Conservation (phyloP, 2,113 vertebrate genomes). For the Oncorhynchus clarkii region DNA sequence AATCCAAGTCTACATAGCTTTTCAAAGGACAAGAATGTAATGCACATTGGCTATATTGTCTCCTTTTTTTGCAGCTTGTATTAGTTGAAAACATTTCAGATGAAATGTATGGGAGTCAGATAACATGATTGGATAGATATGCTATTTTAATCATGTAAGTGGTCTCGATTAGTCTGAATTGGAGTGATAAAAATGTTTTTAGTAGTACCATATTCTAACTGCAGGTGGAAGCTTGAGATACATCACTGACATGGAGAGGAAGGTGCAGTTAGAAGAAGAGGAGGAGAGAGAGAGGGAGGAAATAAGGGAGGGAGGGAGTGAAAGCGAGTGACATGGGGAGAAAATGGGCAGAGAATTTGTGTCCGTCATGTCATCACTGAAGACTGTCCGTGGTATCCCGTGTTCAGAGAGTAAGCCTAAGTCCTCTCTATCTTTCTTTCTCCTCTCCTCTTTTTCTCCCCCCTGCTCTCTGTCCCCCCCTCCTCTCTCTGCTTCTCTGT, state of each 20-base stretch:
- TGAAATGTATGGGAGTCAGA: not conserved
- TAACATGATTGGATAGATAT: not conserved
- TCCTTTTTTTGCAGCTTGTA: not conserved
- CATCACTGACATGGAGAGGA: not conserved
- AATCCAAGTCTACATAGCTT: no score
- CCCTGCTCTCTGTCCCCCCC: not conserved
- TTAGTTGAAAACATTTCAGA: not conserved
- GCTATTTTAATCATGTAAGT: no score
- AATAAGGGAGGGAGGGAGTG: not conserved
- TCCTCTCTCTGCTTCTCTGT: not conserved
- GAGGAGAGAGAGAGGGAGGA: not conserved
- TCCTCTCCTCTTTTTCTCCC: not conserved
- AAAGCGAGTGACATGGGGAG: slow-evolving; percentile 7
- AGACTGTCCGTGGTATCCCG: not conserved
- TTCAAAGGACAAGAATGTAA: not conserved
- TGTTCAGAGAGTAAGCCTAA: slow-evolving; percentile 5
- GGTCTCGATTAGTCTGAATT: not conserved
- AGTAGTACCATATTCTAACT: not conserved
- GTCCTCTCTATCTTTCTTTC: not conserved
- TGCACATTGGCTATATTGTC: not conserved
- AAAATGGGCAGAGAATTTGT: slow-evolving; percentile 22
- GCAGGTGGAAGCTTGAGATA: slow-evolving; percentile 16
- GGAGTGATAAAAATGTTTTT: not conserved
- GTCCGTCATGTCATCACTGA: slow-evolving; percentile 15
- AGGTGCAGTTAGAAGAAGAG: not conserved